Evolutionary conservation across 2,113 vertebrate genomes (phyloP).

Genomic region (Seriola quinqueradiata): DNA sequence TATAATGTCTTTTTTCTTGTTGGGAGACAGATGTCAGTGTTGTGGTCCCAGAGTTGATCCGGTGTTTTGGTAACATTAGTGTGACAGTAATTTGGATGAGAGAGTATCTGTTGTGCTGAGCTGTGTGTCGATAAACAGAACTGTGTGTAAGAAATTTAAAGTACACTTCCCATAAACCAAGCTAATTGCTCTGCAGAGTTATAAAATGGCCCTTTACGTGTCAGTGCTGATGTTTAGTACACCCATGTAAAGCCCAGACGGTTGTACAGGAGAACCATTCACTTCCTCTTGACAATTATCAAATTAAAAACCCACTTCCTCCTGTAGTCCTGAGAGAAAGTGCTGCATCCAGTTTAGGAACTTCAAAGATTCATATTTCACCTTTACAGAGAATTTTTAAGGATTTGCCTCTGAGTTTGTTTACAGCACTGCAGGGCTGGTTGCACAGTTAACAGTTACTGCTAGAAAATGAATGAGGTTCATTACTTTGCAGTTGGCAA

Average conservation of each 20-base stretch:
- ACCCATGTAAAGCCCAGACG: neutral
- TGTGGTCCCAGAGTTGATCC: too few relatives aligned
- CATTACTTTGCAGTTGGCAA: slow-evolving; percentile 10
- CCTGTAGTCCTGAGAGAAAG: neutral
- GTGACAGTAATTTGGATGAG: too few relatives aligned
- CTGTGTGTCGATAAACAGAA: too few relatives aligned
- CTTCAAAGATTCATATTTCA: neutral
- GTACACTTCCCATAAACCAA: slow-evolving; percentile 15
- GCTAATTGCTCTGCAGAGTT: neutral
- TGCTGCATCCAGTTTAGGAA: neutral
- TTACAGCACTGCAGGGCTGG: neutral
- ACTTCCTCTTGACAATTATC: slow-evolving; percentile 19
- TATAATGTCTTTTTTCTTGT: too few relatives aligned
- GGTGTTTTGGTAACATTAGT: too few relatives aligned
- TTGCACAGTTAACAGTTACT: neutral
- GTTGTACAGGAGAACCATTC: neutral
- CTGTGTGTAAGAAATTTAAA: neutral
- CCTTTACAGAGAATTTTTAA: neutral
- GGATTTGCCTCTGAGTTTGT: neutral
- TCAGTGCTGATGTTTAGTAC: neutral
- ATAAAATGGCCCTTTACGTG: neutral
- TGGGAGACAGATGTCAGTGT: too few relatives aligned
- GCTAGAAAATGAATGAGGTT: neutral
- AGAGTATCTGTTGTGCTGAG: too few relatives aligned
- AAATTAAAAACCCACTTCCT: slow-evolving; percentile 10